Evolutionary conservation across 2,797 vertebrate genomes (phyloP).

Genomic region (Sebastes diploproa): DNA sequence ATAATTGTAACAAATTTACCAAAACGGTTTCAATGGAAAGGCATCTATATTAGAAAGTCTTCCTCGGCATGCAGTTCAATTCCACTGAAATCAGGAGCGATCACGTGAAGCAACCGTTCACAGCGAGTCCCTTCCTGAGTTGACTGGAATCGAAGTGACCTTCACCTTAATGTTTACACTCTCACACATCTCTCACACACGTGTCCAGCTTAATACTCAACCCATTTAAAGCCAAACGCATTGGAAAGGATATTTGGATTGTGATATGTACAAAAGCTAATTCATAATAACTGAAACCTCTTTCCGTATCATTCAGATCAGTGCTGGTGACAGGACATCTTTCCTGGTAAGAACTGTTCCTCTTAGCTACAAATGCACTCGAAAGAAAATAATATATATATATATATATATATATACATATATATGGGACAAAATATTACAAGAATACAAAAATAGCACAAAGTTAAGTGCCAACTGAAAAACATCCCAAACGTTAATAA

Average conservation of each 20-base stretch:
- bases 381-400: slow-evolving; percentile 25
- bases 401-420: neutral
- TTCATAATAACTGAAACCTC: slow-evolving; percentile 24
- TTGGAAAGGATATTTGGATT: slow-evolving; percentile 54
- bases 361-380: slow-evolving; percentile 67
- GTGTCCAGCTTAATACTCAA: neutral
- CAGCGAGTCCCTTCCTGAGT: slow-evolving; percentile 31
- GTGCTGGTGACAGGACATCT: slow-evolving; percentile 78
- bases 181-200: slow-evolving; percentile 20
- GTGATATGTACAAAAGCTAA: slow-evolving; percentile 70
- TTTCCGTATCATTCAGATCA: slow-evolving; percentile 40
- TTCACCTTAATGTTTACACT: neutral
- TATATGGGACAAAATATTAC: slow-evolving; percentile 49
- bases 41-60: slow-evolving; percentile 55
- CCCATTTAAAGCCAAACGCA: slow-evolving; percentile 43
- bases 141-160: slow-evolving; percentile 35
- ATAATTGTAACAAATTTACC: slow-evolving; percentile 56
- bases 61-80: slow-evolving; percentile 16
- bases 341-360: slow-evolving; percentile 47
- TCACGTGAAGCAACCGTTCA: neutral
- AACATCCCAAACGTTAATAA: slow-evolving; percentile 52
- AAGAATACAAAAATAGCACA: slow-evolving; percentile 73
- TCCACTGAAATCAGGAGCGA: slow-evolving; percentile 34
- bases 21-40: slow-evolving; percentile 56
- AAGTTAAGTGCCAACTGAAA: slow-evolving; percentile 58